Conservation (phyloP, 2,888 invertebrate genomes). For the Plagodis dolabraria region DNA sequence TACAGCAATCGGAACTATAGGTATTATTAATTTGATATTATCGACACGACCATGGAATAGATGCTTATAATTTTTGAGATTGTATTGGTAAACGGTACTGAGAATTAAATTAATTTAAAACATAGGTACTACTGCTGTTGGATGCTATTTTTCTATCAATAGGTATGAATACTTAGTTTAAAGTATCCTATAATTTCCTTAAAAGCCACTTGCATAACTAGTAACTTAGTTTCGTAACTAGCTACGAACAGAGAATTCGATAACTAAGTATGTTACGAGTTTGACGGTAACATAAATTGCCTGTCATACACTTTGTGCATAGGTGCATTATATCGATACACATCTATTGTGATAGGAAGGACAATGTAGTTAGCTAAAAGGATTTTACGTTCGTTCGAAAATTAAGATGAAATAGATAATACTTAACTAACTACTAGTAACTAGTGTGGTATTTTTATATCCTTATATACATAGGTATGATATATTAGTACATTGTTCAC, state of each 20-base stretch:
- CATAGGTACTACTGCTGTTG: no score
- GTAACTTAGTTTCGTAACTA: not conserved
- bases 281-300: slow-evolving; percentile 21
- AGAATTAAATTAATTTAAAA: no score
- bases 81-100: no score
- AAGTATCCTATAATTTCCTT: no score
- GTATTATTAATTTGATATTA: no score
- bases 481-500: not conserved
- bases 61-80: no score
- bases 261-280: not conserved
- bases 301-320: slow-evolving; percentile 13
- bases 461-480: not conserved
- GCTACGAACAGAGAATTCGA: not conserved
- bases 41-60: no score
- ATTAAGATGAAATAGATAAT: not conserved
- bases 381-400: slow-evolving; percentile 7
- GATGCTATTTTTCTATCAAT: no score
- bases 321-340: slow-evolving; percentile 19
- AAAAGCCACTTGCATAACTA: not conserved
- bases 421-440: no score
- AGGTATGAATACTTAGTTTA: not conserved
- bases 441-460: no score
- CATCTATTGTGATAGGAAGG: slow-evolving; percentile 11
- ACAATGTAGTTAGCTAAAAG: slow-evolving; percentile 17
- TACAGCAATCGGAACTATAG: no score